phyloP scores from a whole-genome alignment of 1,140 invertebrate species.

The Triops longicaudatus region DNA sequence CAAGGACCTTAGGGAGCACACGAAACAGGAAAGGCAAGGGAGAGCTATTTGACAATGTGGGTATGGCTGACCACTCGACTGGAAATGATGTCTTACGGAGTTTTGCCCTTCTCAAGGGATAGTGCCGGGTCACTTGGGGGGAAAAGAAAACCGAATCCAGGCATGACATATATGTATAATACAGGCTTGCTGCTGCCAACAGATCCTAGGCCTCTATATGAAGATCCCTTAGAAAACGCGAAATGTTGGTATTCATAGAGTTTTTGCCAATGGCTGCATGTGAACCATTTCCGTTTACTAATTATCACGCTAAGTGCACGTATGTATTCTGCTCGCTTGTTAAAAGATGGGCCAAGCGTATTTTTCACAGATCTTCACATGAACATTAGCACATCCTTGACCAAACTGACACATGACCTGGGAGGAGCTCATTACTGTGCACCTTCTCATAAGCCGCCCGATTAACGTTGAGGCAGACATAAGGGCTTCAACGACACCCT shows the following conservation, averaged over 20 bases:
- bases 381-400: background rate
- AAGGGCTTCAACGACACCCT: background rate
- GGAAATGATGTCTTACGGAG: conserved; percentile 14
- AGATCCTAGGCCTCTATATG: background rate
- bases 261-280: background rate
- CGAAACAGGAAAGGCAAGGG: conserved; percentile 10
- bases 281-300: background rate
- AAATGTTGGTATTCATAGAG: background rate
- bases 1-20: background rate
- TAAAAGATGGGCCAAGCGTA: too few species aligned
- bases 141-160: background rate
- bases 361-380: background rate
- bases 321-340: background rate
- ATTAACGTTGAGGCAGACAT: background rate
- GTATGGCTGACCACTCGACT: conserved; percentile 14
- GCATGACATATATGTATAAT: background rate
- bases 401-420: conserved; percentile 6
- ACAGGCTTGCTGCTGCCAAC: background rate
- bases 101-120: background rate
- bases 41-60: conserved; percentile 6
- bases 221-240: background rate
- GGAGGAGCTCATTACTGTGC: background rate
- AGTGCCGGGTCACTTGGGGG: background rate
- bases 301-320: background rate
- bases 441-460: background rate